Evolutionary conservation across 2,113 vertebrate genomes (phyloP), one percentile per base, ranked within the genome.

Genomic region (Trogon surrucura): DNA sequence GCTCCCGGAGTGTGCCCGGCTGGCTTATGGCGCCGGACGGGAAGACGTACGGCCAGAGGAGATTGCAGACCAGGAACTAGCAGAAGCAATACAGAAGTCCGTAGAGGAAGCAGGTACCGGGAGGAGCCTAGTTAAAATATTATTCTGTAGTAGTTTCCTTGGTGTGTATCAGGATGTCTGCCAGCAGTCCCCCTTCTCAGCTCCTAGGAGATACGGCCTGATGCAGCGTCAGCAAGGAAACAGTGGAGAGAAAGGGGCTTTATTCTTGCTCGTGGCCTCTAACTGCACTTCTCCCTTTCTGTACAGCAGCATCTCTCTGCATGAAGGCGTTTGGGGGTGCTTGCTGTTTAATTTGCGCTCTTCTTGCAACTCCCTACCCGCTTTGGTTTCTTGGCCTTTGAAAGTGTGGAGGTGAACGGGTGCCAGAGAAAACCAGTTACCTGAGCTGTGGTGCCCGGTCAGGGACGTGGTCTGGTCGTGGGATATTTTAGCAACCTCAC

Each of bases 11-110:
- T 99, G 99, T 14, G 99, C 99, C 22, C 98, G 99, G 4, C 96
- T 99, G 96, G 99, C 99, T 0, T 99, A 99, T 1, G 99, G 99
- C 10, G 75, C 99, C 0, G 98, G 98, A 4, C 98, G 98, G 30
- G 99, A 99, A 30, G 99, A 99, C 1, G 34, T 98, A 50, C 98
- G 96, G 62, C 99, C 99, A 0, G 99, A 99, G 64, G 99, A 99
- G 95, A 98, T 99, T 3, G 99, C 99, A 7, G 99, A 99, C 97
- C 98, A 98, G 72, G 99, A 99, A 83, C 97, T 99, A 80, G 99
- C 99, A 44, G 99, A 99, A 97, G 99, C 99, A 14, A 98, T 99
- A 96, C 98, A 99, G 95, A 99, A 99, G 80, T 99, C 99, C 3
- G 98, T 99, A 85, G 99, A 99, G 97, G 99, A 99, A 98, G 99